A percentile compares a stretch with the other conserved stretches of the same genome.
phyloP scores from a whole-genome alignment of 2,797 vertebrate species.

The Nannoperca australis region DNA sequence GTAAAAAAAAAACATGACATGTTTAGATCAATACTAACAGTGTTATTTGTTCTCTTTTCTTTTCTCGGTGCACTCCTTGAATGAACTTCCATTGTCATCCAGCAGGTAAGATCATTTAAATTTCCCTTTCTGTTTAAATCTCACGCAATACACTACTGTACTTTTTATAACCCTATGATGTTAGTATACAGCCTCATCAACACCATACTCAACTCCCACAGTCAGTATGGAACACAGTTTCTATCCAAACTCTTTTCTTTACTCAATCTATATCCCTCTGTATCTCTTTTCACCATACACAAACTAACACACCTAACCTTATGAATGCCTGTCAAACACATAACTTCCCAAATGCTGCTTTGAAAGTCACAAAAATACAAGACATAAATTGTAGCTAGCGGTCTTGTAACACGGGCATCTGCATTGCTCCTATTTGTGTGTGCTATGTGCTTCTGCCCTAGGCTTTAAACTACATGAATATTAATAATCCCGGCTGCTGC shows the following conservation, averaged over 20 bases:
- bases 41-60: conserved; percentile 4
- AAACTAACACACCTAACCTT: neutral
- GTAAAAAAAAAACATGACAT: neutral
- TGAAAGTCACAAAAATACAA: neutral
- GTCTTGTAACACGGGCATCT: conserved; percentile 8
- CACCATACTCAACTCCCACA: conserved; percentile 2
- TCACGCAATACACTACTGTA: neutral
- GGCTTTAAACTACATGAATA: conserved; percentile 57
- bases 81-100: conserved; percentile 7
- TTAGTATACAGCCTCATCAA: neutral
- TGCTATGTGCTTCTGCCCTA: conserved; percentile 10
- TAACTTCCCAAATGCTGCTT: neutral
- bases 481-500: conserved; percentile 48
- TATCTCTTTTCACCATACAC: neutral
- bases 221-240: conserved; percentile 21
- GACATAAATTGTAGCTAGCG: neutral
- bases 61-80: conserved; percentile 28
- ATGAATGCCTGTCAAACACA: neutral
- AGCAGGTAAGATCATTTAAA: conserved; percentile 69
- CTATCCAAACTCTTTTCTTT: conserved; percentile 6
- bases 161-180: neutral
- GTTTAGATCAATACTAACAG: conserved; percentile 25
- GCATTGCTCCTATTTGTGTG: conserved; percentile 36
- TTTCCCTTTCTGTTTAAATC: conserved; percentile 12
- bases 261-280: accelerated